phyloP scores from a whole-genome alignment of 2,888 invertebrate species.

The Iphiclides podalirius region DNA sequence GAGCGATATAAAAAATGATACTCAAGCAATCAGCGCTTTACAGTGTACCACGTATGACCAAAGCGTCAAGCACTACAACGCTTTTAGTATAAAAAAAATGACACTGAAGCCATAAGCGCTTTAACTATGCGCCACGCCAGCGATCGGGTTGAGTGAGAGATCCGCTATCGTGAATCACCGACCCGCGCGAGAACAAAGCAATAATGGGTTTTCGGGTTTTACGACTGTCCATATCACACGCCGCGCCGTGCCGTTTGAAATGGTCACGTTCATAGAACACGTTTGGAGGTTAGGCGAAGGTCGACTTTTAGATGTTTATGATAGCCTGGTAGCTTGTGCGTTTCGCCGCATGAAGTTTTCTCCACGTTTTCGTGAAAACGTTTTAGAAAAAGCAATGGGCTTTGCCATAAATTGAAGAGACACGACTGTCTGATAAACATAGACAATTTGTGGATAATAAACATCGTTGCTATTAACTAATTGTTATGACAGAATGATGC shows the following conservation, averaged over 20 bases:
- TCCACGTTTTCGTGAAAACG: background rate
- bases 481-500: too few species aligned
- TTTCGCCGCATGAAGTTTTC: too few species aligned
- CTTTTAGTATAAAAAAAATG: too few species aligned
- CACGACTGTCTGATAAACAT: too few species aligned
- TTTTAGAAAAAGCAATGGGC: too few species aligned
- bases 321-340: constrained; percentile 1
- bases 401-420: too few species aligned
- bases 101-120: background rate
- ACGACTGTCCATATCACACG: constrained; percentile 10
- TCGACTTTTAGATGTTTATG: background rate
- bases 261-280: constrained; percentile 5
- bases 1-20: too few species aligned
- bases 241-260: background rate
- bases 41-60: too few species aligned
- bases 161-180: constrained; percentile 14
- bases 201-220: constrained; percentile 19
- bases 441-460: too few species aligned
- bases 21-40: too few species aligned
- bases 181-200: constrained; percentile 8
- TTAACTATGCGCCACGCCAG: background rate
- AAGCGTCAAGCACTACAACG: too few species aligned
- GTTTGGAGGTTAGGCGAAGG: background rate
- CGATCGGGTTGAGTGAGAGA: background rate
- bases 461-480: too few species aligned